Conservation (phyloP, 1,140 invertebrate species). For the Helicoverpa armigera region DNA sequence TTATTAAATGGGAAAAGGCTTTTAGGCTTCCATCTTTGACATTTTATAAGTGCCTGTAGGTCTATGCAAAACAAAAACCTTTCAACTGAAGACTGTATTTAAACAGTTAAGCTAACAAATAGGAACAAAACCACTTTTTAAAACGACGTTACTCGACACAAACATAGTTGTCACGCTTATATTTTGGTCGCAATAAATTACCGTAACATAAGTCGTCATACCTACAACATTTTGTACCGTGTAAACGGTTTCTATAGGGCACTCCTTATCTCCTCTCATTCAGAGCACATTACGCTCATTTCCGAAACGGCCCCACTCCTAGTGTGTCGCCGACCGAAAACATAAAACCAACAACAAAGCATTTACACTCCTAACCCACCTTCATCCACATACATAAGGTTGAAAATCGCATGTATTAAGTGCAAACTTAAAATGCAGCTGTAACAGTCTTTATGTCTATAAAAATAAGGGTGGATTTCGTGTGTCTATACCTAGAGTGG, state of each 20-base stretch:
- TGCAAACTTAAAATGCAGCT: neutral
- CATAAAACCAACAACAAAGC: neutral
- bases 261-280: constrained; percentile 22
- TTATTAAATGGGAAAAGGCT: too few relatives aligned
- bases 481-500: neutral
- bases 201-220: neutral
- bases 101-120: too few relatives aligned
- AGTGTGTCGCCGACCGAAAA: constrained; percentile 18
- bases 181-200: too few relatives aligned
- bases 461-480: constrained; percentile 11
- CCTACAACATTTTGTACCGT: neutral
- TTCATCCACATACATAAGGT: neutral
- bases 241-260: neutral
- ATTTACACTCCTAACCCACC: neutral
- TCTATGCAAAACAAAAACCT: too few relatives aligned
- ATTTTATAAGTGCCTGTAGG: too few relatives aligned
- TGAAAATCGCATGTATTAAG: neutral
- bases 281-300: constrained; percentile 23
- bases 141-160: too few relatives aligned
- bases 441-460: neutral
- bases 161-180: too few relatives aligned
- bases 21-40: too few relatives aligned
- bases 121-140: too few relatives aligned
- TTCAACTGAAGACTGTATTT: too few relatives aligned
- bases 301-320: constrained; percentile 17